Conservation (phyloP, 2,797 vertebrate genomes). For the Rachycentron canadum region DNA sequence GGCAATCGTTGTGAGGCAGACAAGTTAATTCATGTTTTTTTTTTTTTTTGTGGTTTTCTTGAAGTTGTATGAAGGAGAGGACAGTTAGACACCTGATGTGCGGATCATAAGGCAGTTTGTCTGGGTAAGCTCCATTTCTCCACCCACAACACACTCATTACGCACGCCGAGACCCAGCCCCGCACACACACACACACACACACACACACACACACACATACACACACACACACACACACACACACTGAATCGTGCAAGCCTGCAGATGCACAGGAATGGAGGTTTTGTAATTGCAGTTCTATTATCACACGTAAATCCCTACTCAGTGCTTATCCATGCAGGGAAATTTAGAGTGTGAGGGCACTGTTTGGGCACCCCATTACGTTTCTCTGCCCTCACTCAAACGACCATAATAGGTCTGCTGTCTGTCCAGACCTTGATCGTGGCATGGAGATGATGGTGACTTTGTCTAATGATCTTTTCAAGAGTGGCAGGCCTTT, state of each 20-base stretch:
- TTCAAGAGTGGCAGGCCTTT: neutral
- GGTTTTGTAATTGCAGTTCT: constrained; percentile 45
- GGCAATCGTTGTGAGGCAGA: constrained; percentile 50
- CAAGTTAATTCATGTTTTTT: constrained; percentile 71
- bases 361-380: constrained; percentile 16
- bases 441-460: neutral
- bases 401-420: neutral
- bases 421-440: neutral
- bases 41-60: constrained; percentile 70
- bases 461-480: neutral
- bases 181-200: constrained; percentile 52
- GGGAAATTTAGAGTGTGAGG: constrained; percentile 31
- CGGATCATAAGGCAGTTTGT: constrained; percentile 71
- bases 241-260: constrained; percentile 36
- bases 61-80: constrained; percentile 58
- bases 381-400: constrained; percentile 21
- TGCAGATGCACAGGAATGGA: constrained; percentile 32
- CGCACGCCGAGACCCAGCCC: constrained; percentile 65
- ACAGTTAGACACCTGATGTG: constrained; percentile 68
- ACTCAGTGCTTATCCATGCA: constrained; percentile 38
- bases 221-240: constrained; percentile 61
- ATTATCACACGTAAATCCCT: constrained; percentile 50
- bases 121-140: constrained; percentile 66
- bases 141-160: constrained; percentile 77
- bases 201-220: constrained; percentile 67